A percentile compares a stretch with the other conserved stretches of the same genome.
These are phyloP conservation scores for Aleiodes testaceus DNA, from an alignment of 2,888 invertebrate species.

Conservation along the genomic window DNA sequence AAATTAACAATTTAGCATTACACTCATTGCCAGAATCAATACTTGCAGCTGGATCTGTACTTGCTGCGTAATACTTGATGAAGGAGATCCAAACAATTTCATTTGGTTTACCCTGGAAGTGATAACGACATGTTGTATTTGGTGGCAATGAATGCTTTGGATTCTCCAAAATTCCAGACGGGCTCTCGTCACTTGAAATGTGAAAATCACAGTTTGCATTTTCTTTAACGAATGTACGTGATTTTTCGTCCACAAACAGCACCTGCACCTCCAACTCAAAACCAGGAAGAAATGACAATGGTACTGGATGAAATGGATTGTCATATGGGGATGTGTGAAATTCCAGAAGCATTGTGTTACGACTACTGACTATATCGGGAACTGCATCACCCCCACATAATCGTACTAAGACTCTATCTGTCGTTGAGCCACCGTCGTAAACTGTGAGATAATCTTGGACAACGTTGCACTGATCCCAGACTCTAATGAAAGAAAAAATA, in stretches of 20 bases:
- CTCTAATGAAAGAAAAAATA: slow-evolving; percentile 72
- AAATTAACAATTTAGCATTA: slow-evolving; percentile 83
- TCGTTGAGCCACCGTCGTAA: slow-evolving; percentile 83
- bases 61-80: slow-evolving; percentile 86
- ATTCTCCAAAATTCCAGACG: slow-evolving; percentile 83
- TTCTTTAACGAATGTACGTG: slow-evolving; percentile 83
- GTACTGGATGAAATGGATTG: slow-evolving; percentile 87
- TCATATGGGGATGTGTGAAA: slow-evolving; percentile 88
- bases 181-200: slow-evolving; percentile 83
- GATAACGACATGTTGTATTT: slow-evolving; percentile 87
- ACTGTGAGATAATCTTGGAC: slow-evolving; percentile 88
- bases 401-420: slow-evolving; percentile 83
- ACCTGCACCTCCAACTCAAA: slow-evolving; percentile 89
- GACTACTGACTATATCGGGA: slow-evolving; percentile 85
- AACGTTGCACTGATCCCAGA: slow-evolving; percentile 88
- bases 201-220: slow-evolving; percentile 85
- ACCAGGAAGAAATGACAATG: slow-evolving; percentile 84
- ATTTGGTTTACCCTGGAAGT: slow-evolving; percentile 83
- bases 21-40: slow-evolving; percentile 82
- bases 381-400: slow-evolving; percentile 89
- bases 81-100: slow-evolving; percentile 90
- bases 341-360: slow-evolving; percentile 84
- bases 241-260: slow-evolving; percentile 83
- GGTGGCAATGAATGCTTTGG: slow-evolving; percentile 86
- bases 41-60: slow-evolving; percentile 76